A percentile compares a stretch with the other conserved stretches of the same genome.
Evolutionary conservation across 64 coral and sea anemone species (phyloP).

Genomic region (Pachyseris speciosa): DNA sequence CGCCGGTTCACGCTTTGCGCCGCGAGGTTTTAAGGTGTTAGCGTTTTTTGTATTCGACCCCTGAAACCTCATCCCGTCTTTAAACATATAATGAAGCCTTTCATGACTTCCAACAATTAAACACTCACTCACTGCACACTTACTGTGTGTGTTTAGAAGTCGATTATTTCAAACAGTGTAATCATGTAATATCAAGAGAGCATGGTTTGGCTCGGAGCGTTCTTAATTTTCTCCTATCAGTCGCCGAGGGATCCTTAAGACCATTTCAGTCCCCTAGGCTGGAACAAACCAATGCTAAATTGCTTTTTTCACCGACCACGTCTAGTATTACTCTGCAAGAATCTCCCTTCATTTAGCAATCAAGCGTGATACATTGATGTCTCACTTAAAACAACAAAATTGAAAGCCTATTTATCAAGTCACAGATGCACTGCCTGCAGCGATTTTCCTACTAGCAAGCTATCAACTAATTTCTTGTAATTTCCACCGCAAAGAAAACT

Average conservation of each 20-base stretch:
- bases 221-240: neutral
- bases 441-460: neutral
- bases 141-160: neutral
- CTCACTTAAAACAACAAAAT: neutral
- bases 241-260: neutral
- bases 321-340: neutral
- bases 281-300: neutral
- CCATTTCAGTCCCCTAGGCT: neutral
- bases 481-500: neutral
- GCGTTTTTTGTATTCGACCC: neutral
- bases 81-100: neutral
- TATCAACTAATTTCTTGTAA: conserved; percentile 2
- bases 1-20: too few relatives aligned
- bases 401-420: conserved; percentile 39
- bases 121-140: neutral
- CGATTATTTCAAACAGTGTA: neutral
- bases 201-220: neutral
- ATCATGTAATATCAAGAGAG: neutral
- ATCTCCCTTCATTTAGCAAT: neutral
- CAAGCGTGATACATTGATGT: conserved; percentile 5
- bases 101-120: neutral
- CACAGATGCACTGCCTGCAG: conserved; percentile 25
- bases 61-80: neutral
- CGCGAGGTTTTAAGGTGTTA: neutral
- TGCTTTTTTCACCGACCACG: neutral